Evolutionary conservation across 2,797 vertebrate genomes (phyloP).

Genomic region (Crypturellus tataupa): DNA sequence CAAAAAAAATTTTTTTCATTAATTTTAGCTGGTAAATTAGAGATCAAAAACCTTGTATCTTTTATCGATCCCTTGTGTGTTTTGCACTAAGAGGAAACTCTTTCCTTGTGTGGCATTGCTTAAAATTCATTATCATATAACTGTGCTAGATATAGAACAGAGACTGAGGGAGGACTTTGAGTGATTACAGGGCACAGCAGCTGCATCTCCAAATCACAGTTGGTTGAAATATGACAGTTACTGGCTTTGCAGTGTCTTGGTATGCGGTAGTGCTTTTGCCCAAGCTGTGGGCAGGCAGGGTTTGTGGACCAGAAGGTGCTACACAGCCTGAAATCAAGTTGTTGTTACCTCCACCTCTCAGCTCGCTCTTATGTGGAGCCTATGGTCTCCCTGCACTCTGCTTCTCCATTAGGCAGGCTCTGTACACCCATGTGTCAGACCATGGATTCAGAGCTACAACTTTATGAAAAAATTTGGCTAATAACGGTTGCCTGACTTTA

Average conservation of each 20-base stretch:
- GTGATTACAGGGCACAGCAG: constrained; percentile 14
- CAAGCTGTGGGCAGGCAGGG: background rate
- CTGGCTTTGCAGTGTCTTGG: background rate
- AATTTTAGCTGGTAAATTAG: constrained; percentile 61
- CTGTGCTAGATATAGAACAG: constrained; percentile 55
- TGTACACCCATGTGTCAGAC: background rate
- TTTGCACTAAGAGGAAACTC: constrained; percentile 51
- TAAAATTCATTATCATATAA: constrained; percentile 41
- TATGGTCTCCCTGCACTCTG: background rate
- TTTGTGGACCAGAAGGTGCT: background rate
- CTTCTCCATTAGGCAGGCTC: background rate
- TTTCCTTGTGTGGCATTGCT: constrained; percentile 63
- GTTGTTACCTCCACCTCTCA: fast-evolving
- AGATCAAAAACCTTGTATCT: constrained; percentile 69
- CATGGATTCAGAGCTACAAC: background rate
- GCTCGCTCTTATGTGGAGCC: background rate
- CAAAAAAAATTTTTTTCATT: constrained; percentile 59
- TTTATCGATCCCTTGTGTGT: constrained; percentile 65
- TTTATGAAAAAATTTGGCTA: background rate
- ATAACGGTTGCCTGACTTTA: background rate
- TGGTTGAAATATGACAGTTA: background rate
- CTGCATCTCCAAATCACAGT: background rate
- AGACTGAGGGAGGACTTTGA: fast-evolving
- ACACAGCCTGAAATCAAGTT: background rate
- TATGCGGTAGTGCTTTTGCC: background rate